Evolutionary conservation across 1,140 invertebrate genomes (phyloP), one percentile per base, ranked within the genome.

Genomic region (Formica selysi): DNA sequence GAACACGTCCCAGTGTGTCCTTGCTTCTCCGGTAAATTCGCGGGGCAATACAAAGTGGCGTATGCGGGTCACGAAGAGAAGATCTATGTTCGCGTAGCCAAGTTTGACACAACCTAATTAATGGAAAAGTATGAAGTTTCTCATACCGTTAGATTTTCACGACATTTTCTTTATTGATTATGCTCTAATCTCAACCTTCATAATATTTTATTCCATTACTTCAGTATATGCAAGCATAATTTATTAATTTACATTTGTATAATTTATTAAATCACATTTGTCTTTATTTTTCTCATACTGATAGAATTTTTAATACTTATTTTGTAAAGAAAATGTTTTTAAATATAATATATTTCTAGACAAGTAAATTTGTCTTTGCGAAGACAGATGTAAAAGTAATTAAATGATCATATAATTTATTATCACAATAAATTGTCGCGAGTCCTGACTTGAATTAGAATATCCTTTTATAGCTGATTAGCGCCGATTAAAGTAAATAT

Each of bases 401-500:
- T 87, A 81, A 81, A 67, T 36, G 68, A 36, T 83, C 48, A 61
- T 65, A 32, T 19, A 36, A 36, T 85, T 74, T 61, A 76, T 80
- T 89, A 85, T 89, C 86, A 86, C 86, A 85, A 90, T 89, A 90
- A 88, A 85, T 90, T 81, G 88, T 85, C 86, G 76, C 51, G 76
- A 87, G 62, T 85, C 68, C 62, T 38, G 70, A 80, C 90, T 76
- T 86, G 86, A 84, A 90, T 90, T 86, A 85, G 61, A 64, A 83
- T 84, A 88, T 87, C 86, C 80, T 86, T 89, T 86, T 85, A 81
- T 76, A 86, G 87, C 88, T 88, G 80, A 91, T 91, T 91, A 91
- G 85, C 86, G 80, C 78, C 90, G 90, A 91, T 91, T 91, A 90
- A 90, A 90, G 87, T 90, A 86, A 86, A 91, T 91, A 90, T 89